Conservation (phyloP, 2,888 invertebrate species). For the Sympetrum striolatum region DNA sequence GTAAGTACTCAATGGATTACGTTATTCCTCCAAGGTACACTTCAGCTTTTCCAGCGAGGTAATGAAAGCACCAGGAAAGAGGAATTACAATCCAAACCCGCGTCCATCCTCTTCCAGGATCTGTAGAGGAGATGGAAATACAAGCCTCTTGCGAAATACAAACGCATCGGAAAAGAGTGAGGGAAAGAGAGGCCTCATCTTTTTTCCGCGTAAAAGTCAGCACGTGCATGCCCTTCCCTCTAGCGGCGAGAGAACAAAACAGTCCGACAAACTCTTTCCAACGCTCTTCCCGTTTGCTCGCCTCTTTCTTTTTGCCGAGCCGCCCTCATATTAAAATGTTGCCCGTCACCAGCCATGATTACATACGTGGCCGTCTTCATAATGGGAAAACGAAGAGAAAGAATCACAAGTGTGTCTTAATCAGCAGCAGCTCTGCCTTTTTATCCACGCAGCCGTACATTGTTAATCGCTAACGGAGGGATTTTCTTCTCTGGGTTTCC, state of each 20-base stretch:
- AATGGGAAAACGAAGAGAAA: neutral
- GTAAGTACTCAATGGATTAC: too few relatives aligned
- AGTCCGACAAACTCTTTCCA: neutral
- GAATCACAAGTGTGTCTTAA: constrained; percentile 18
- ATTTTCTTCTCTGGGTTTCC: neutral
- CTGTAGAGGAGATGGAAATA: neutral
- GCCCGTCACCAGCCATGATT: constrained; percentile 28
- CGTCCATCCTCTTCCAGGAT: neutral
- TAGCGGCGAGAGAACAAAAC: constrained; percentile 16
- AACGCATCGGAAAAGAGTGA: neutral
- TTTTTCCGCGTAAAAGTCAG: neutral
- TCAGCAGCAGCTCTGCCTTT: neutral
- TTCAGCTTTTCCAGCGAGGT: too few relatives aligned
- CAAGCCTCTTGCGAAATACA: neutral
- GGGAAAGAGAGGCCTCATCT: neutral
- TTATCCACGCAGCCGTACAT: neutral
- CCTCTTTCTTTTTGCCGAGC: neutral
- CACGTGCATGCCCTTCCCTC: constrained; percentile 22
- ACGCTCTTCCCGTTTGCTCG: neutral
- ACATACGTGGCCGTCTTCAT: constrained; percentile 25
- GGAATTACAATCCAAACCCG: too few relatives aligned
- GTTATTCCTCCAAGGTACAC: too few relatives aligned
- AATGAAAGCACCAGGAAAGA: too few relatives aligned
- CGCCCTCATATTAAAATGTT: constrained; percentile 38
- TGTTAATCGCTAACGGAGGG: neutral